Conservation (phyloP, 2,797 vertebrate species). For the Alosa sapidissima region DNA sequence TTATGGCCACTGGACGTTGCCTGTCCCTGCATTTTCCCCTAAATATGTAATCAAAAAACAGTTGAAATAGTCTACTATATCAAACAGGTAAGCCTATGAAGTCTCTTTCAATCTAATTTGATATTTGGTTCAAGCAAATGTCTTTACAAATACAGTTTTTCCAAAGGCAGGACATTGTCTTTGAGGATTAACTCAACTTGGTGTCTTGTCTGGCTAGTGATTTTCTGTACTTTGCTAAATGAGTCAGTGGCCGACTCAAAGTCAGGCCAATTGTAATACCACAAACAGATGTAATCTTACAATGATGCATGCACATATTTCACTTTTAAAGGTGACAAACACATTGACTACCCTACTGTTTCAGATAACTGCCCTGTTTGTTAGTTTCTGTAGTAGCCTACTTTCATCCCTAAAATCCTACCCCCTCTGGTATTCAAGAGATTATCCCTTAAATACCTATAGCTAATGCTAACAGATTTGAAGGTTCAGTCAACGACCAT, state of each 20-base stretch:
- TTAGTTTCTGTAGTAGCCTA: neutral
- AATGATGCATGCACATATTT: too few relatives aligned
- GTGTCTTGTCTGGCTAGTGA: neutral
- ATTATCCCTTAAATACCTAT: conserved; percentile 46
- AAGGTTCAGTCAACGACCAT: neutral
- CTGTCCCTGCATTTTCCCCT: too few relatives aligned
- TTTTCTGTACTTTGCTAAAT: neutral
- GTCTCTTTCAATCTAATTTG: too few relatives aligned
- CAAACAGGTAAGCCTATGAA: too few relatives aligned
- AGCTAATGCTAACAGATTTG: conserved; percentile 28
- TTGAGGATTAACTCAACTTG: neutral
- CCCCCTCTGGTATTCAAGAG: conserved; percentile 44
- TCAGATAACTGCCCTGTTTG: conserved; percentile 2
- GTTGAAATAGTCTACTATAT: too few relatives aligned
- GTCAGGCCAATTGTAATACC: too few relatives aligned
- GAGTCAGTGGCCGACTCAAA: too few relatives aligned
- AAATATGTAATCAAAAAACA: too few relatives aligned
- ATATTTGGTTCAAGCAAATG: too few relatives aligned
- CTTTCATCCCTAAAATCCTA: conserved; percentile 35
- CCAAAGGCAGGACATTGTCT: too few relatives aligned
- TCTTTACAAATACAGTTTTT: too few relatives aligned
- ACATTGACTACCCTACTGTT: neutral
- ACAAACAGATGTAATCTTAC: conserved; percentile 10
- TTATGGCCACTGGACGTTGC: too few relatives aligned
- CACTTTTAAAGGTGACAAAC: neutral